Percentiles rank a stretch among this genome's conserved stretches.
phyloP scores from a whole-genome alignment of 2,888 invertebrate species.

The Orthonevra nobilis region DNA sequence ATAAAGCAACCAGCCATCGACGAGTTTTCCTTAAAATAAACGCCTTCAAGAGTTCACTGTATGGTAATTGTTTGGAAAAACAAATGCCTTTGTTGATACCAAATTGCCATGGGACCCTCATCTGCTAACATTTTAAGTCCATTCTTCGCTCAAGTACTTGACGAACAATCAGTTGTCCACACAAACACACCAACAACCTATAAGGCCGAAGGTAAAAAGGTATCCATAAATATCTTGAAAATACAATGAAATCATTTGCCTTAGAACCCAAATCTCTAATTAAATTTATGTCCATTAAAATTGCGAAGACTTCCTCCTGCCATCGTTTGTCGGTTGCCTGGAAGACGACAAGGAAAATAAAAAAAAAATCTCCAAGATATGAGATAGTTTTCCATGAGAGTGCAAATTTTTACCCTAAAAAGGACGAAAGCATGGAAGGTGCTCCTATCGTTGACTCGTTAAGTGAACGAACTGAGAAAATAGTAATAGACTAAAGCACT shows the following conservation, averaged over 20 bases:
- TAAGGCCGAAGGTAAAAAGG: neutral
- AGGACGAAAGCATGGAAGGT: no score
- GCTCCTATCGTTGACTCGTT: constrained; percentile 14
- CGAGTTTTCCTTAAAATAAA: no score
- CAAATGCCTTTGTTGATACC: no score
- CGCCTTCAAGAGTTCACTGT: no score
- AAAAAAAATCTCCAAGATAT: no score
- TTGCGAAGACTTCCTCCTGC: constrained; percentile 24
- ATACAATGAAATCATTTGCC: constrained; percentile 23
- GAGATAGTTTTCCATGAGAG: constrained; percentile 15
- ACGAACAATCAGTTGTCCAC: no score
- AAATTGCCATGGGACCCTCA: no score
- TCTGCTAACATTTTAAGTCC: no score
- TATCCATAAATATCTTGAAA: constrained; percentile 6
- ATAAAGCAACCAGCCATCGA: no score
- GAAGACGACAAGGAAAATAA: neutral
- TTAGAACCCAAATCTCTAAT: constrained; percentile 31
- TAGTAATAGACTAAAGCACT: constrained; percentile 56
- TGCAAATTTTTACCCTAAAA: constrained; percentile 23
- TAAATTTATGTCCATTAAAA: constrained; percentile 52
- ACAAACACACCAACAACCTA: no score
- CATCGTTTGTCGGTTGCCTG: neutral
- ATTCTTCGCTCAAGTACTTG: no score
- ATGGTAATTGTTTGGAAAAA: no score
- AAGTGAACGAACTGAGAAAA: constrained; percentile 37